These are phyloP conservation scores for Apoda limacodes DNA, from an alignment of 2,888 invertebrate species.

Conservation along the genomic window DNA sequence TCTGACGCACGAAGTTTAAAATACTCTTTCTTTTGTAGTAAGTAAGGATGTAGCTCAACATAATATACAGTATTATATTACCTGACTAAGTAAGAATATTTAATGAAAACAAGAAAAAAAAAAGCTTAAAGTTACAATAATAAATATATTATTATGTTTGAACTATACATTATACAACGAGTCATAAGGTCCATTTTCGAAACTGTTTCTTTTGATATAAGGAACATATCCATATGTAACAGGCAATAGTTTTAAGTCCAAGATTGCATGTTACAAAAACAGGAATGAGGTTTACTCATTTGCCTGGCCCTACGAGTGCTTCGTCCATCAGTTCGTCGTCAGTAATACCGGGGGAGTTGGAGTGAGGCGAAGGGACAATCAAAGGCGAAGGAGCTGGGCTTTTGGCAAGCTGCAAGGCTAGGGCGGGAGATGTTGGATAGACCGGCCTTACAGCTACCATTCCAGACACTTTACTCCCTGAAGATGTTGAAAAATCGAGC, in stretches of 20 bases:
- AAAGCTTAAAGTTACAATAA: no score
- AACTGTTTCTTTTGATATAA: no score
- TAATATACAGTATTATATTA: no score
- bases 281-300: slow-evolving; percentile 66
- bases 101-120: no score
- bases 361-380: slow-evolving; percentile 74
- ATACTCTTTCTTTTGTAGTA: no score
- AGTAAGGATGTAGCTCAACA: no score
- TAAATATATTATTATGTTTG: no score
- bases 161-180: no score
- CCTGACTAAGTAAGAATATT: no score
- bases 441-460: slow-evolving; percentile 68
- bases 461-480: slow-evolving; percentile 67
- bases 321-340: slow-evolving; percentile 94
- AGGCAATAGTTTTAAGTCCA: slow-evolving; percentile 20
- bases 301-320: slow-evolving; percentile 82
- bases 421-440: slow-evolving; percentile 74
- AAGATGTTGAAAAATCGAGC: slow-evolving; percentile 73
- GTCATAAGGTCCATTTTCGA: no score
- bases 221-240: slow-evolving; percentile 1
- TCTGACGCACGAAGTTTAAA: no score
- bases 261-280: not conserved
- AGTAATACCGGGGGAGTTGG: slow-evolving; percentile 84
- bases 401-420: slow-evolving; percentile 81
- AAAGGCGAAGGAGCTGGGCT: slow-evolving; percentile 80